A percentile compares a stretch with the other conserved stretches of the same genome.
Conservation (phyloP, 2,888 invertebrate species). For the Idaea biselata region DNA sequence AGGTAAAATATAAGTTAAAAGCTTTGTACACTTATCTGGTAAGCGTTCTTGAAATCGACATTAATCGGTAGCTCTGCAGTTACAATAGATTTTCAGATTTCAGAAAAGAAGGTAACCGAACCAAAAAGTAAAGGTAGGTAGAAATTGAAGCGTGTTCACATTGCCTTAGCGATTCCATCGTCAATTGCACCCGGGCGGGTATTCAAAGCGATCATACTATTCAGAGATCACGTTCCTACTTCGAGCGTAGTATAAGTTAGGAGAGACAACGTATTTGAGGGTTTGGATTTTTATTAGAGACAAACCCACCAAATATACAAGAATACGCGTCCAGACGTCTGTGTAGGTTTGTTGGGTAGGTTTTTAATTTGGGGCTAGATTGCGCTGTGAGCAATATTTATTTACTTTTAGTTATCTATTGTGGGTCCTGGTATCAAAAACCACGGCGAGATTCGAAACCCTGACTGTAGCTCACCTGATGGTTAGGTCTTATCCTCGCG, state of each 20-base stretch:
- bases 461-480: too few relatives aligned
- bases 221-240: slow-evolving; percentile 66
- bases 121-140: slow-evolving; percentile 41
- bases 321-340: too few relatives aligned
- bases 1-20: background rate
- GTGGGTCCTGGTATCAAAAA: too few relatives aligned
- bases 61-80: slow-evolving; percentile 24
- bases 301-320: too few relatives aligned
- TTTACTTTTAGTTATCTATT: too few relatives aligned
- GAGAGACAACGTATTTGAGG: slow-evolving; percentile 19
- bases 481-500: too few relatives aligned
- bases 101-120: slow-evolving; percentile 39
- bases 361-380: too few relatives aligned
- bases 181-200: slow-evolving; percentile 71
- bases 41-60: background rate
- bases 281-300: too few relatives aligned
- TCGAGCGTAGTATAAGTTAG: slow-evolving; percentile 27
- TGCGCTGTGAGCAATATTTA: too few relatives aligned
- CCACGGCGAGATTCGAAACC: too few relatives aligned
- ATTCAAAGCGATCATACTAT: slow-evolving; percentile 72
- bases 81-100: slow-evolving; percentile 14
- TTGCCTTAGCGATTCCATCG: slow-evolving; percentile 65
- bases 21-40: slow-evolving; percentile 14
- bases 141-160: slow-evolving; percentile 53
- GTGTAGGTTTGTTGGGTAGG: too few relatives aligned